These are phyloP conservation scores for Moxostoma hubbsi DNA, from an alignment of 2,797 vertebrate genomes.

Conservation along the genomic window DNA sequence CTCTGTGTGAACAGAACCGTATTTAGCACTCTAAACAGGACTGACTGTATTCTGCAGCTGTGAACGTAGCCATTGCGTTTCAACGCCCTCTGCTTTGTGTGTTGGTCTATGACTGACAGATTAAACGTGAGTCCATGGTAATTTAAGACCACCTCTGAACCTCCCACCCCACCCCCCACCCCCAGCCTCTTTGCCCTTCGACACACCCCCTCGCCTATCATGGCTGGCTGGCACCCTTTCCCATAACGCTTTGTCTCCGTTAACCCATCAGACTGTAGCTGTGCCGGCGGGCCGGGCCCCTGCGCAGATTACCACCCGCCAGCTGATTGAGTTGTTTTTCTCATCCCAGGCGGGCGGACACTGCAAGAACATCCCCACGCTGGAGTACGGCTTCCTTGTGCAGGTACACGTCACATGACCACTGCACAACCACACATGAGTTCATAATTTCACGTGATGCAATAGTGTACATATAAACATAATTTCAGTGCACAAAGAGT, in stretches of 20 bases:
- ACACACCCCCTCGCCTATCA: constrained; percentile 59
- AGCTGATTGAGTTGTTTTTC: constrained; percentile 89
- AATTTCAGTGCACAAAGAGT: not conserved
- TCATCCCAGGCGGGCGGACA: constrained; percentile 93
- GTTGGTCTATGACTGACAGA: not conserved
- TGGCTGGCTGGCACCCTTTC: constrained; percentile 72
- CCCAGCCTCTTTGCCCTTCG: constrained; percentile 65
- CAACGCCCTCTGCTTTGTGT: no score
- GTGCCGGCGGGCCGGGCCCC: constrained; percentile 85
- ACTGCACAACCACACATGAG: not conserved
- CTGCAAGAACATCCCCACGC: constrained; percentile 97
- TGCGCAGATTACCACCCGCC: constrained; percentile 88
- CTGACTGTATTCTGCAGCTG: no score
- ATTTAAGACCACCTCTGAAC: constrained; percentile 25
- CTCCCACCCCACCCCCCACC: constrained; percentile 61
- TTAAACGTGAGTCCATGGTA: constrained; percentile 38
- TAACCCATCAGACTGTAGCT: constrained; percentile 87
- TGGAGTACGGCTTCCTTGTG: constrained; percentile 98
- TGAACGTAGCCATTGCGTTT: no score
- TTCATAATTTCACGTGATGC: constrained; percentile 6
- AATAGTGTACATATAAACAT: not conserved
- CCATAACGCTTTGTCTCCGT: constrained; percentile 87
- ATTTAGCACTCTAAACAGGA: no score
- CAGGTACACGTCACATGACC: constrained; percentile 79
- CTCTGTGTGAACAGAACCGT: no score